Evolutionary conservation across 1,140 invertebrate species (phyloP), one percentile per base, ranked within the genome.

Genomic region (Dendrolimus punctatus): DNA sequence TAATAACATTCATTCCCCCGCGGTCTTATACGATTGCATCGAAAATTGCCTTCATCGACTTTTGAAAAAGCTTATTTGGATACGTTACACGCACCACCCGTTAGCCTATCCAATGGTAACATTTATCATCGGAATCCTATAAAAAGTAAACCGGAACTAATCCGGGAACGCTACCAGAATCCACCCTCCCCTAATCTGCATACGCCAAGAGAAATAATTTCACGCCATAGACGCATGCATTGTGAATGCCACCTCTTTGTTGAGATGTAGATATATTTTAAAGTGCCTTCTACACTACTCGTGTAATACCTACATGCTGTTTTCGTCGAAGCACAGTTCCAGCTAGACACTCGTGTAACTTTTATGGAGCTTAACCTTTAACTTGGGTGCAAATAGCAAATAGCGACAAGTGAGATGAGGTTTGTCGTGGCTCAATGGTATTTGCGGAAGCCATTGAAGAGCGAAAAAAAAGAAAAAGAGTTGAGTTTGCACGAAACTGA

Each of bases 41-140:
- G 23, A 23, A 23, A 23, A 23, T 23, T 23, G 23, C 23, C 23
- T 2, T 23, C 42, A 62, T 55, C 40, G 52, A 46, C 46, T 55
- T 44, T 53, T 60, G 56, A 60, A 67, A 75, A 68, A 79, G 62
- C 69, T 68, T 80, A 83, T 85, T 85, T 80, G 73, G 73, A 81
- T 76, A 77, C 63, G 71, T 83, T 85, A 72, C 76, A 85, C 80
- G 80, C 80, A 68, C 76, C 78, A 85, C 64, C 78, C 82, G 80
- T 75, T 83, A 77, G 65, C 61, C 68, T 69, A 71, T 75, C 67
- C 60, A 76, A 71, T 70, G 57, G 62, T 60, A 72, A 76, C 82
- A 84, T 85, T 84, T 82, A 85, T 85, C 82, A 85, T 85, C 79
- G 66, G 69, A 83, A 85, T 85, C 80, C 80, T 80, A 85, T 82